A percentile compares a stretch with the other conserved stretches of the same genome.
phyloP scores from a whole-genome alignment of 2,113 vertebrate genomes.

The Tricholaema leucomelas region DNA sequence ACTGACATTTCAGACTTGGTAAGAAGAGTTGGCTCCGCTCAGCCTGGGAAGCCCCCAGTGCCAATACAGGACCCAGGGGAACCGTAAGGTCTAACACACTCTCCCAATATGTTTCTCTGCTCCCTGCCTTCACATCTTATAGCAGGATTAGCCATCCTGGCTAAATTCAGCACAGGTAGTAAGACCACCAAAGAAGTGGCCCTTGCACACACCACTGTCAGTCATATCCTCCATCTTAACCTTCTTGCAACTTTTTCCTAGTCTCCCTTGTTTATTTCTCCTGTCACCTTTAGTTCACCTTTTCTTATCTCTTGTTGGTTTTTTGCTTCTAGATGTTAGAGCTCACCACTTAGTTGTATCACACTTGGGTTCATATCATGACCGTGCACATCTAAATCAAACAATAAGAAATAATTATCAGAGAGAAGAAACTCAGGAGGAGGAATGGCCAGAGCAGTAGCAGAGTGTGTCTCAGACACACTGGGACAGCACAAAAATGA shows the following conservation, averaged over 20 bases:
- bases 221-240: not conserved
- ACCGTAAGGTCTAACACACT: not conserved
- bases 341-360: not conserved
- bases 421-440: not conserved
- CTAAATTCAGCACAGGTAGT: not conserved
- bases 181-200: not conserved
- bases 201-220: not conserved
- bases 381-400: not conserved
- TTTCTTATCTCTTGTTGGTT: not conserved
- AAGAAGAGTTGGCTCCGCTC: constrained; percentile 1
- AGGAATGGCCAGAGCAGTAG: not conserved
- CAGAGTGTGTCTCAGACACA: not conserved
- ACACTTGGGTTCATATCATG: not conserved
- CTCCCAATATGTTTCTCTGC: not conserved
- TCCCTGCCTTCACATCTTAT: not conserved
- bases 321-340: not conserved
- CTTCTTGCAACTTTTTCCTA: not conserved
- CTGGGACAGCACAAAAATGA: not conserved
- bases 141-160: not conserved
- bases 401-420: not conserved
- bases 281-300: not conserved
- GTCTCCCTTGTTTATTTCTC: not conserved
- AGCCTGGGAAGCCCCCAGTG: not conserved
- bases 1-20: constrained; percentile 15
- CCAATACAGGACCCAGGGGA: not conserved